A percentile compares a stretch with the other conserved stretches of the same genome.
These are phyloP conservation scores for Augochlorella aurata DNA, from an alignment of 2,888 invertebrate species.

Conservation along the genomic window DNA sequence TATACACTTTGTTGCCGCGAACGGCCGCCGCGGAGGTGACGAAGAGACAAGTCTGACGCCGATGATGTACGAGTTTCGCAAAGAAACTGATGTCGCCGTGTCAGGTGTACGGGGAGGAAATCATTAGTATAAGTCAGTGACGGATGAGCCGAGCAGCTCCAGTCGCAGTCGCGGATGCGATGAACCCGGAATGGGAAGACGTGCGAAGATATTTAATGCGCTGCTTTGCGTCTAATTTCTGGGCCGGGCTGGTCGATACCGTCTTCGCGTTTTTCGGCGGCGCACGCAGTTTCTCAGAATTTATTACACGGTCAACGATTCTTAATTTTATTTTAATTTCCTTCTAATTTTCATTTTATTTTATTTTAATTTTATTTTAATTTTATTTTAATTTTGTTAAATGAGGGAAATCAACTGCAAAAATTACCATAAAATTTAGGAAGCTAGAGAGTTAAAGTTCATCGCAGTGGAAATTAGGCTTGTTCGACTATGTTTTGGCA, in stretches of 20 bases:
- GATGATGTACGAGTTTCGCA: background rate
- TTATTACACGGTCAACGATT: no score
- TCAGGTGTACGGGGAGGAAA: constrained; percentile 15
- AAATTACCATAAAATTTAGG: no score
- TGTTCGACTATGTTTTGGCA: no score
- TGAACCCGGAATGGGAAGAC: constrained; percentile 6
- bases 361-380: no score
- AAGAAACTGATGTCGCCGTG: constrained; percentile 18
- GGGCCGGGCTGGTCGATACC: background rate
- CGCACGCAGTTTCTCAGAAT: no score
- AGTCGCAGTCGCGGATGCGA: background rate
- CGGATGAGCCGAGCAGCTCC: background rate
- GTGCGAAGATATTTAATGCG: background rate
- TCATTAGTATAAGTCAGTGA: constrained; percentile 11
- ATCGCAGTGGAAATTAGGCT: no score
- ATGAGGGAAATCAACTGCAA: no score
- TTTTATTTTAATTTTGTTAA: no score
- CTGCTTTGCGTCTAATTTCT: background rate
- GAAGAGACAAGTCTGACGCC: background rate
- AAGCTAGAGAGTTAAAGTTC: no score
- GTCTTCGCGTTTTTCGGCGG: background rate
- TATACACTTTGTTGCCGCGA: background rate
- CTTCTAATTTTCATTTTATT: no score
- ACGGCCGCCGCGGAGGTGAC: background rate
- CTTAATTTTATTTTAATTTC: no score